Evolutionary conservation across 2,888 invertebrate species (phyloP).

Genomic region (Nebria brevicollis): DNA sequence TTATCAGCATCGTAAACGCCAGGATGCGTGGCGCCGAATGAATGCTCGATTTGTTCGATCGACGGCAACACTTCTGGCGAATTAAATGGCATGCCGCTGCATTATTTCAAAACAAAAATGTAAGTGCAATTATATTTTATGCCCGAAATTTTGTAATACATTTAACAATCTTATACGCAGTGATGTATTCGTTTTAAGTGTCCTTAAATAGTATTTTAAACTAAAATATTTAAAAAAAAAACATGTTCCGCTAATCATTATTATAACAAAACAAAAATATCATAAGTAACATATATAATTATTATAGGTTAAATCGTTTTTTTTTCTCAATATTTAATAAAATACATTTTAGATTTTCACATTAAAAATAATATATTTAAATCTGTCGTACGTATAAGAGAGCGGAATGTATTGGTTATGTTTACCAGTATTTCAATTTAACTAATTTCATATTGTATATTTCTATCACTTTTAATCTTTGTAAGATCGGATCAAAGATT

Average conservation of each 20-base stretch:
- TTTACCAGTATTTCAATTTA: slow-evolving; percentile 93
- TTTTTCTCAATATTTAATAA: too few species aligned
- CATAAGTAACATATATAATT: too few species aligned
- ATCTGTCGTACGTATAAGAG: slow-evolving; percentile 18
- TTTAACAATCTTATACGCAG: background rate
- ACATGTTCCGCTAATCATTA: too few species aligned
- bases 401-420: slow-evolving; percentile 56
- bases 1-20: slow-evolving; percentile 97
- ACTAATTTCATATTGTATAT: slow-evolving; percentile 97
- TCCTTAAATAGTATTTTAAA: background rate
- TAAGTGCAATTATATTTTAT: background rate
- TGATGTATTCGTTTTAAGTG: background rate
- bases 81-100: slow-evolving; percentile 85
- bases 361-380: background rate
- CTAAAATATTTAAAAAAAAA: too few species aligned
- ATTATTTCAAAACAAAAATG: slow-evolving; percentile 43
- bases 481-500: slow-evolving; percentile 94
- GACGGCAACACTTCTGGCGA: slow-evolving; percentile 95
- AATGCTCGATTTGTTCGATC: slow-evolving; percentile 98
- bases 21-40: slow-evolving; percentile 98
- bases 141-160: background rate
- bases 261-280: too few species aligned
- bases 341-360: background rate
- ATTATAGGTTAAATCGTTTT: too few species aligned
- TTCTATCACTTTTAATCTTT: slow-evolving; percentile 96